A percentile compares a stretch with the other conserved stretches of the same genome.
phyloP scores from a whole-genome alignment of 2,888 invertebrate species.

The Zelleria hepariella region DNA sequence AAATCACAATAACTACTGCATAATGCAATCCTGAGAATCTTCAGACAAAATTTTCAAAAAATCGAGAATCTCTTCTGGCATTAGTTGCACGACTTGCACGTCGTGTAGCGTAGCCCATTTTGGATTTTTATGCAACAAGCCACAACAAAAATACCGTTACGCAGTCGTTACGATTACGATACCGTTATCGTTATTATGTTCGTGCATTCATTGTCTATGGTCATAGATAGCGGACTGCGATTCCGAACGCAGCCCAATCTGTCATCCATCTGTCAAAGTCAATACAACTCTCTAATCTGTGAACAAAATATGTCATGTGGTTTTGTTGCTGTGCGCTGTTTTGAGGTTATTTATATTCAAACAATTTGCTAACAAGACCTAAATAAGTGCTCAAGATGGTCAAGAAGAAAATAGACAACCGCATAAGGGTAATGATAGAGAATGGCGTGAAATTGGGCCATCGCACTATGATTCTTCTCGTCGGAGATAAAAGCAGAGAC shows the following conservation, averaged over 20 bases:
- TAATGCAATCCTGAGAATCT: too few relatives aligned
- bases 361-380: background rate
- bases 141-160: too few relatives aligned
- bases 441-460: conserved; percentile 94
- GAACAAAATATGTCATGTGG: background rate
- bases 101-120: too few relatives aligned
- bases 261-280: background rate
- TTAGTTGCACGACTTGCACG: too few relatives aligned
- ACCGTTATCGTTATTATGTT: background rate
- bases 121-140: too few relatives aligned
- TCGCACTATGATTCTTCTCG: conserved; percentile 93
- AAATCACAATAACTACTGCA: too few relatives aligned
- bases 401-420: conserved; percentile 96
- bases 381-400: conserved; percentile 76
- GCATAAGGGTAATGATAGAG: conserved; percentile 95
- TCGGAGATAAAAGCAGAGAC: conserved; percentile 96
- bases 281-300: background rate
- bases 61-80: too few relatives aligned
- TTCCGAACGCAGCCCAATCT: background rate
- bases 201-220: too few relatives aligned
- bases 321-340: background rate
- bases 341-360: background rate
- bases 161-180: background rate
- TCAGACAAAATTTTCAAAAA: too few relatives aligned
- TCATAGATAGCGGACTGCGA: background rate